phyloP scores from a whole-genome alignment of 2,888 invertebrate species.

The Bugulina stolonifera region DNA sequence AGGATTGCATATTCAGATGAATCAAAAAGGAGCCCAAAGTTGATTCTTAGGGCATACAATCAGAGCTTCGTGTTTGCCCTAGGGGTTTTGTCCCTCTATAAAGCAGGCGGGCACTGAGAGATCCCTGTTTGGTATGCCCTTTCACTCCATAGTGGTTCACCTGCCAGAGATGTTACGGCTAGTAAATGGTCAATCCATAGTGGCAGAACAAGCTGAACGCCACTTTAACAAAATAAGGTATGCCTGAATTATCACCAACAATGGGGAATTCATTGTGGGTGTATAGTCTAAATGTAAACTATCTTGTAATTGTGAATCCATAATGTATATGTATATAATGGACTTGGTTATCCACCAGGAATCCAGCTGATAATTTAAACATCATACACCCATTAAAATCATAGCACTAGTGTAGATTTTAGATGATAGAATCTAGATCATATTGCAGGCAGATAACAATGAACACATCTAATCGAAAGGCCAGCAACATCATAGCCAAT shows the following conservation, averaged over 20 bases:
- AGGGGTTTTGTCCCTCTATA: not conserved
- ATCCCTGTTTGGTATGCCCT: not conserved
- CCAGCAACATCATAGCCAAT: not conserved
- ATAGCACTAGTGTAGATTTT: too few relatives aligned
- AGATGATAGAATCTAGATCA: too few relatives aligned
- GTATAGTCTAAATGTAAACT: not conserved
- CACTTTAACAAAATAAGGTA: conserved; percentile 10
- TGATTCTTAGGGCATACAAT: not conserved
- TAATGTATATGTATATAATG: too few relatives aligned
- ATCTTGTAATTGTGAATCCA: too few relatives aligned
- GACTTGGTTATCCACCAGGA: too few relatives aligned
- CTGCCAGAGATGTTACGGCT: not conserved
- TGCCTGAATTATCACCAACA: not conserved
- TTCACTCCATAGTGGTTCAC: not conserved
- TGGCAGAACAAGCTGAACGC: not conserved
- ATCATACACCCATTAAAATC: too few relatives aligned
- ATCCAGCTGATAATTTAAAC: too few relatives aligned
- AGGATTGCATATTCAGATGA: not conserved
- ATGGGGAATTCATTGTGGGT: not conserved
- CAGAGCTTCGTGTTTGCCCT: not conserved
- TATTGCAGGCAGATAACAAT: not conserved
- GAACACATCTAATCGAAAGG: not conserved
- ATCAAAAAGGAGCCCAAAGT: not conserved
- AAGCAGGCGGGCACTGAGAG: not conserved
- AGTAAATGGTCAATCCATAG: not conserved